Evolutionary conservation across 2,797 vertebrate genomes (phyloP).

Genomic region (Enteromius fasciolatus): DNA sequence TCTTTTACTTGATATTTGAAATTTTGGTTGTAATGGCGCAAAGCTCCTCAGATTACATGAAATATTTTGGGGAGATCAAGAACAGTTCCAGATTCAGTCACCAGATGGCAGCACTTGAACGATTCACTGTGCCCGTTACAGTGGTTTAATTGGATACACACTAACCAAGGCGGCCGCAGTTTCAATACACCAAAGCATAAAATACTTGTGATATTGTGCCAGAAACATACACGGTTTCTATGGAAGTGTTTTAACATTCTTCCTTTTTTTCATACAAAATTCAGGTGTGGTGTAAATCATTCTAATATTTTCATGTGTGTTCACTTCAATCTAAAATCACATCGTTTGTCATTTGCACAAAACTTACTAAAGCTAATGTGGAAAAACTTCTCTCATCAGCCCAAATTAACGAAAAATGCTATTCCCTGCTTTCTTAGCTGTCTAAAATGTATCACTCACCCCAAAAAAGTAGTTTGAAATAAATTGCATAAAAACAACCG

Average conservation of each 20-base stretch:
- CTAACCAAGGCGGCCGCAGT: neutral
- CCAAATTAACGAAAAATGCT: neutral
- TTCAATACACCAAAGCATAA: neutral
- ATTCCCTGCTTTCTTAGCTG: too few species aligned
- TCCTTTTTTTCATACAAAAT: neutral
- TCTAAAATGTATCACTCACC: neutral
- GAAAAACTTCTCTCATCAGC: constrained; percentile 1
- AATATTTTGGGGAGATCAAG: neutral
- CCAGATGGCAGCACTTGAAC: constrained; percentile 38
- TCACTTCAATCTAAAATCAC: neutral
- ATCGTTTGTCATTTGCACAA: neutral
- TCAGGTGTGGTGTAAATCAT: neutral
- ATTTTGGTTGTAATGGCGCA: neutral
- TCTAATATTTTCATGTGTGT: too few species aligned
- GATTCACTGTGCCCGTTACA: neutral
- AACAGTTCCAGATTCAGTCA: neutral
- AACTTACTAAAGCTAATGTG: neutral
- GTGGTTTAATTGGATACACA: neutral
- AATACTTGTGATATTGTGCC: neutral
- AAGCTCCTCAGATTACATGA: neutral
- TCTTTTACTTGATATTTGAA: neutral
- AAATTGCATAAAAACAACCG: neutral
- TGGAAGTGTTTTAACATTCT: neutral
- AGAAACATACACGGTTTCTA: constrained; percentile 15
- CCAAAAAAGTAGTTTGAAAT: too few species aligned